Percentiles rank a stretch among this genome's conserved stretches.
phyloP scores from a whole-genome alignment of 2,113 vertebrate species.

The Leucosticte australis region DNA sequence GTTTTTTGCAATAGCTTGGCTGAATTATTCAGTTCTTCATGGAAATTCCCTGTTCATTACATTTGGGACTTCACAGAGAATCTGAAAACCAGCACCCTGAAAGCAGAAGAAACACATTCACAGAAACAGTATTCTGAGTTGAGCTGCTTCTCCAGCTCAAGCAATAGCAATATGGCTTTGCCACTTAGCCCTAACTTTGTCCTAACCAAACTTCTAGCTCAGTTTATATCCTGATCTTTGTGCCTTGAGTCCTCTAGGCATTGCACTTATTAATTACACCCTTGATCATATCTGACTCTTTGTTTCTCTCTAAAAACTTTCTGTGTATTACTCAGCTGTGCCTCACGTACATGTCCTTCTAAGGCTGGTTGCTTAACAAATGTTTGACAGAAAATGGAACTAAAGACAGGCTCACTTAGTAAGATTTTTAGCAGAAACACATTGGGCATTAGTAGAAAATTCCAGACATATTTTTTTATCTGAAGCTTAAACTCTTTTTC shows the following conservation, averaged over 20 bases:
- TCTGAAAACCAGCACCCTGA: neutral
- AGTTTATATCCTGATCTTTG: neutral
- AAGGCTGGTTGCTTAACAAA: neutral
- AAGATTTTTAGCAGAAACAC: neutral
- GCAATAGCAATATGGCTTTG: neutral
- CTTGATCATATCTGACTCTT: neutral
- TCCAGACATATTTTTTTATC: neutral
- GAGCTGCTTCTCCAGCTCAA: neutral
- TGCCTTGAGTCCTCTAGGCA: neutral
- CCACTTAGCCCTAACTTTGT: neutral
- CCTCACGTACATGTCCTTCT: neutral
- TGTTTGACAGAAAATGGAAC: neutral
- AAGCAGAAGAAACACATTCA: neutral
- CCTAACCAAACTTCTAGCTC: neutral
- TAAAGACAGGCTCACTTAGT: neutral
- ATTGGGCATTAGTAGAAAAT: neutral
- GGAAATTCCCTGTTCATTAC: neutral
- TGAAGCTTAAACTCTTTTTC: neutral
- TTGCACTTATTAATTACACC: neutral
- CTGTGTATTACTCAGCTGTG: neutral
- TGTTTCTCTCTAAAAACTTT: neutral
- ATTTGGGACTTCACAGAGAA: neutral
- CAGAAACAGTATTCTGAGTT: neutral
- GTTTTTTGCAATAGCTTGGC: neutral
- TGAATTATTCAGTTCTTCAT: neutral